A percentile compares a stretch with the other conserved stretches of the same genome.
Conservation (phyloP, 2,113 vertebrate genomes). For the Trogon melanurus region DNA sequence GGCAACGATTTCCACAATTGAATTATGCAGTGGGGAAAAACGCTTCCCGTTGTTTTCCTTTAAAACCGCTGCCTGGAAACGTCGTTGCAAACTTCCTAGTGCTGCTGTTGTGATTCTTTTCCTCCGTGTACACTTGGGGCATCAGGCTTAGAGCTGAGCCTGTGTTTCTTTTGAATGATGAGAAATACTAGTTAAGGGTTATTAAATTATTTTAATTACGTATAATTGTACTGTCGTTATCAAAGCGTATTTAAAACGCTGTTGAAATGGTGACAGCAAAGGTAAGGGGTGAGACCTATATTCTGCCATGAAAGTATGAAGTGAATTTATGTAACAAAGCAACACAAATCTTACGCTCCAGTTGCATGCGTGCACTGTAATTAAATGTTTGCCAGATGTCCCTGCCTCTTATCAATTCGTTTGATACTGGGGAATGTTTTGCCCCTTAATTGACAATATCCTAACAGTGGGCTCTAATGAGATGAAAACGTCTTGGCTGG, state of each 20-base stretch:
- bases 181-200: not conserved
- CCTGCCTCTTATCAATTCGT: conserved; percentile 28
- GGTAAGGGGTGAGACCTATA: not conserved
- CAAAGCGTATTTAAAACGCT: not conserved
- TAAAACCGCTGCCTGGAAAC: not conserved
- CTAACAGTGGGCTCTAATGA: conserved; percentile 34
- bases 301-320: not conserved
- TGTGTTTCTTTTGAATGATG: not conserved
- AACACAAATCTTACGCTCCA: not conserved
- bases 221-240: not conserved
- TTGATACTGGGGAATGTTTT: conserved; percentile 31
- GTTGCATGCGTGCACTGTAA: not conserved
- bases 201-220: not conserved
- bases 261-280: not conserved
- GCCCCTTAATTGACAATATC: conserved; percentile 37
- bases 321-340: not conserved
- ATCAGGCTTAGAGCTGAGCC: not conserved
- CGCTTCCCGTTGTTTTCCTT: not conserved
- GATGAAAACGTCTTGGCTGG: not conserved
- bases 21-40: conserved; percentile 4
- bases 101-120: not conserved
- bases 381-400: conserved; percentile 46
- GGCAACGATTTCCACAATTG: not conserved
- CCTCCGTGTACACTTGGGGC: not conserved
- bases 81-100: not conserved